Conservation (phyloP, 2,888 invertebrate genomes). For the Hydrotaea cyrtoneurina region DNA sequence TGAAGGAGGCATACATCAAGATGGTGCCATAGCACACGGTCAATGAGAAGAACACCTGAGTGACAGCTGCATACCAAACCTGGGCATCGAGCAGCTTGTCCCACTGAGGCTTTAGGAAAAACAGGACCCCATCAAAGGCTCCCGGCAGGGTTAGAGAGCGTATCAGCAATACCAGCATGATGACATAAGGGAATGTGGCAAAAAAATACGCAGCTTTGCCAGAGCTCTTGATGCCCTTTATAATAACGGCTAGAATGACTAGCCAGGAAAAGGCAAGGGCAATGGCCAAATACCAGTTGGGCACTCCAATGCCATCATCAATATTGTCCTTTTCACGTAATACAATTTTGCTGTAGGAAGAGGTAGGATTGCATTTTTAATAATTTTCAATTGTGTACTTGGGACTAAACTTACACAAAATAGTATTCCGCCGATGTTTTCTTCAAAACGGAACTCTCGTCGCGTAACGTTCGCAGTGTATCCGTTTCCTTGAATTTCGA, state of each 20-base stretch:
- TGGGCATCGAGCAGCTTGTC: slow-evolving; percentile 80
- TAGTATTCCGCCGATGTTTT: slow-evolving; percentile 80
- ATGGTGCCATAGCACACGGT: slow-evolving; percentile 84
- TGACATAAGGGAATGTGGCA: slow-evolving; percentile 85
- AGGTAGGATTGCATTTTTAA: neutral
- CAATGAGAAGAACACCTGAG: slow-evolving; percentile 85
- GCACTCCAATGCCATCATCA: slow-evolving; percentile 82
- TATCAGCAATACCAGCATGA: slow-evolving; percentile 83
- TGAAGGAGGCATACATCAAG: slow-evolving; percentile 84
- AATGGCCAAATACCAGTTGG: slow-evolving; percentile 82
- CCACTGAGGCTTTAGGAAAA: slow-evolving; percentile 85
- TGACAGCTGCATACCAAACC: slow-evolving; percentile 85
- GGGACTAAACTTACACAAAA: slow-evolving; percentile 77
- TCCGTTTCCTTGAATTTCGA: slow-evolving; percentile 68
- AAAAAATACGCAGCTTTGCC: slow-evolving; percentile 87
- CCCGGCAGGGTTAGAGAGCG: slow-evolving; percentile 84
- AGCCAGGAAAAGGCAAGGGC: slow-evolving; percentile 82
- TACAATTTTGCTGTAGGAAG: slow-evolving; percentile 81
- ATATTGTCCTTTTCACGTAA: slow-evolving; percentile 81
- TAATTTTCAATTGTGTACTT: neutral
- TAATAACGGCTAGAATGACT: slow-evolving; percentile 82
- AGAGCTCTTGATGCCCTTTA: slow-evolving; percentile 83
- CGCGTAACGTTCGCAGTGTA: slow-evolving; percentile 31
- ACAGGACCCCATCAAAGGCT: slow-evolving; percentile 84
- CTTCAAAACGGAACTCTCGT: slow-evolving; percentile 57